Base-by-base conservation (phyloP, 2,797 vertebrate species). In the Mallotus villosus region DNA sequence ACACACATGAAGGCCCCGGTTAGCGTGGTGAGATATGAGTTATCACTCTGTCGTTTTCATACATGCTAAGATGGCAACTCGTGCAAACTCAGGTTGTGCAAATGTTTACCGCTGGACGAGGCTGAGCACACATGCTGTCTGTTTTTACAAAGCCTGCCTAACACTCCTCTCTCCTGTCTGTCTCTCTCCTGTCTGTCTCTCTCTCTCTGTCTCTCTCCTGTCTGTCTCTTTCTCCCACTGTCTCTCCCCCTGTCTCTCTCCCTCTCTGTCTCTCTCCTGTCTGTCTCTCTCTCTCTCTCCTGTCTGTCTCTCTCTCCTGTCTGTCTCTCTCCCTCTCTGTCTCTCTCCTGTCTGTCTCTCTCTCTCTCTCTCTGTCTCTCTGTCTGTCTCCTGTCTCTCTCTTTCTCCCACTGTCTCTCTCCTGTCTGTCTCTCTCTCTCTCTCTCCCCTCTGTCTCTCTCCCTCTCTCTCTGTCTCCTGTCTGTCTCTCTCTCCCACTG, bases 261-360 rank as follows among this genome's bases (percentile, higher is more conserved):
- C 37, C 17, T 34, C 1, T 5, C 24, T 5, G 22, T 11, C 63
- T 59, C 5, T n/a, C n/a, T n/a, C n/a, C n/a, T n/a, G n/a, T n/a
- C n/a, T n/a, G n/a, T 46, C 75, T 76, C 90, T 98, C 27, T 27
- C 27, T 27, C 27, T n/a, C n/a, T n/a, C 3, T 3, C 22, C 17
- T 68, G 21, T 59, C 5, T 46, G 75, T 76, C 91, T 27, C 2
- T 27, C 2, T 27, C 27, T 27, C 27, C 27, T 27, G 27, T 27
- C 27, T 27, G 27, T 27, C 25, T 25, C 25, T 25, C 25, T 25
- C 27, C 3, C 2, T 27, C 27, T 27, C 12, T n/a, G 51, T 25
- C 37, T 24, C 4, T 53, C 34, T 2, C 19, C 32, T 5, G 17
- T 49, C 24, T 6, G 9, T 12, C 12, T 16, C 14, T 17, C 19